Evolutionary conservation across 2,113 vertebrate genomes (phyloP).

Genomic region (Dunckerocampus dactyliophorus): DNA sequence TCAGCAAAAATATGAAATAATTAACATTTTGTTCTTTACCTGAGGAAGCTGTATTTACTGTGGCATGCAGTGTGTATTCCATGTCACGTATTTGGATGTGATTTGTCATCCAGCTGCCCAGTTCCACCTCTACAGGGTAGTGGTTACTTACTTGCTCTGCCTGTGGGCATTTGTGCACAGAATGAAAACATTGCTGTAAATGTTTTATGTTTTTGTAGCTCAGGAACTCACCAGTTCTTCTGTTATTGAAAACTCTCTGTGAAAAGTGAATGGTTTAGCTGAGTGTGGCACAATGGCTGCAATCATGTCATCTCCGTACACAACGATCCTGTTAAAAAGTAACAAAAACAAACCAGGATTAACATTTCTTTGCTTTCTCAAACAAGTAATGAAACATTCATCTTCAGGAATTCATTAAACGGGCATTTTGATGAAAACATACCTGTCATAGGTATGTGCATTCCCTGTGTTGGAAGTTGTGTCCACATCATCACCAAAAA

Average conservation of each 20-base stretch:
- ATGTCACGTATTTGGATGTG: neutral
- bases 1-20: neutral
- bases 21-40: slow-evolving; percentile 13
- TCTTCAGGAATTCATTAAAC: neutral
- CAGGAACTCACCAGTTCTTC: slow-evolving; percentile 51
- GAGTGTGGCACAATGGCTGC: slow-evolving; percentile 63
- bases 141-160: slow-evolving; percentile 62
- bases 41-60: slow-evolving; percentile 14
- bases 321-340: slow-evolving; percentile 71
- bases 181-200: neutral
- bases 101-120: slow-evolving; percentile 8
- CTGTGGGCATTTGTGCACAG: slow-evolving; percentile 12
- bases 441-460: slow-evolving; percentile 67
- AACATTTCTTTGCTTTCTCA: neutral
- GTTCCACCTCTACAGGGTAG: slow-evolving; percentile 60
- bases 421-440: neutral
- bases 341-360: neutral
- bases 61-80: neutral
- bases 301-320: slow-evolving; percentile 65
- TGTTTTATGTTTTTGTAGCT: neutral
- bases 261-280: slow-evolving; percentile 73
- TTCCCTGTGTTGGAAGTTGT: slow-evolving; percentile 58
- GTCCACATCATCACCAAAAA: slow-evolving; percentile 69
- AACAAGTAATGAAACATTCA: neutral
- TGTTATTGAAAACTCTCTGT: slow-evolving; percentile 57